Evolutionary conservation across 2,888 invertebrate species (phyloP).

Genomic region (Troides helena): DNA sequence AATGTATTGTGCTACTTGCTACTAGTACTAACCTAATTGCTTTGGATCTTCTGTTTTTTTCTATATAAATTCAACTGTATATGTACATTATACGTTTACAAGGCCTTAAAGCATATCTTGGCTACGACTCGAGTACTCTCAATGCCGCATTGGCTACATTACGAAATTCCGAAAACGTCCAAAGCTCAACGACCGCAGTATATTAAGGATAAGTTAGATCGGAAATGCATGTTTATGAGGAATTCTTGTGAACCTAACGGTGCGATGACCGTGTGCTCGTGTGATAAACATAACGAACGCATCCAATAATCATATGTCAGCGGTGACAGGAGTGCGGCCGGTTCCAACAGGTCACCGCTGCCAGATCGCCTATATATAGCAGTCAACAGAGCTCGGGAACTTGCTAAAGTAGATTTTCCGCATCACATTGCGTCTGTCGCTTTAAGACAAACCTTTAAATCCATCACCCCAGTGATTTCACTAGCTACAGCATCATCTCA

Average conservation of each 20-base stretch:
- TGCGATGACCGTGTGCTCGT: constrained; percentile 53
- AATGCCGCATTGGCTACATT: not conserved
- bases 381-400: constrained; percentile 50
- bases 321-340: constrained; percentile 36
- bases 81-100: no score
- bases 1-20: no score
- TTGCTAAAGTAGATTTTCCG: constrained; percentile 36
- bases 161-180: not conserved
- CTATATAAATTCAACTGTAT: no score
- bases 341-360: constrained; percentile 38
- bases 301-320: constrained; percentile 55
- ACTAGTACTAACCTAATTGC: no score
- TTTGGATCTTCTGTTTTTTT: no score
- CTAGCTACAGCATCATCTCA: no score
- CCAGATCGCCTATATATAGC: constrained; percentile 51
- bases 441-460: no score
- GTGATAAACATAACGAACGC: constrained; percentile 53
- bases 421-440: no score
- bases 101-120: not conserved
- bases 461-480: no score
- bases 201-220: constrained; percentile 14
- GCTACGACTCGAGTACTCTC: not conserved
- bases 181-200: constrained; percentile 11
- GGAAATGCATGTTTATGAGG: constrained; percentile 5
- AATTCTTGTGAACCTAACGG: constrained; percentile 1